Percentiles rank a stretch among this genome's conserved stretches.
These are phyloP conservation scores for Latheticus oryzae DNA, from an alignment of 2,888 invertebrate genomes.

Conservation along the genomic window DNA sequence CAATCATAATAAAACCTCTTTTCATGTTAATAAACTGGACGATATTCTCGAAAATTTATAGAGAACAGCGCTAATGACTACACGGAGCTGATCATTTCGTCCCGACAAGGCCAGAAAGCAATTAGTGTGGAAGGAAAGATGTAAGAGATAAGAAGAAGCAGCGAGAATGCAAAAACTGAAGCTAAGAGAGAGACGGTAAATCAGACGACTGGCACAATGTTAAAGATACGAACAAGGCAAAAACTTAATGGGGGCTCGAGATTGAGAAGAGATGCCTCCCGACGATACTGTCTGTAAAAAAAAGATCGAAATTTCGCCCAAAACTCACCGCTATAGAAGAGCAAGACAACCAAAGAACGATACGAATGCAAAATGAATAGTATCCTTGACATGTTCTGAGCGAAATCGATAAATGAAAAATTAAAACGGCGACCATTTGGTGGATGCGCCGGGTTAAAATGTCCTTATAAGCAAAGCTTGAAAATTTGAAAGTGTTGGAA, in stretches of 20 bases:
- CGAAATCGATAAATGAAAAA: too few species aligned
- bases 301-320: conserved; percentile 26
- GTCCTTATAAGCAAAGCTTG: neutral
- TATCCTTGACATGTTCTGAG: too few species aligned
- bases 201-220: conserved; percentile 51
- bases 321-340: too few species aligned
- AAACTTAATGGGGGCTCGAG: conserved; percentile 48
- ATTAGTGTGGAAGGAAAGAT: conserved; percentile 49
- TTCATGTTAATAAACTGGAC: conserved; percentile 44
- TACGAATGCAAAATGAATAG: too few species aligned
- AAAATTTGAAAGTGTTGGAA: too few species aligned
- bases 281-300: conserved; percentile 39
- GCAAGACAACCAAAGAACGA: too few species aligned
- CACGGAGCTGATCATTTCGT: conserved; percentile 60
- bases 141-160: conserved; percentile 43
- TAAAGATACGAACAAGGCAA: conserved; percentile 46
- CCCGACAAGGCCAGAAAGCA: conserved; percentile 49
- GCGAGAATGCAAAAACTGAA: conserved; percentile 57
- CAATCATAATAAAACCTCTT: conserved; percentile 27
- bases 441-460: conserved; percentile 22
- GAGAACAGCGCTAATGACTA: conserved; percentile 59
- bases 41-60: conserved; percentile 59
- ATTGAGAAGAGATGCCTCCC: conserved; percentile 42
- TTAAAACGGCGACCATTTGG: conserved; percentile 7
- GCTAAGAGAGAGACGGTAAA: conserved; percentile 51